A percentile compares a stretch with the other conserved stretches of the same genome.
Conservation (phyloP, 2,888 invertebrate species). For the Drosophila fulvimacula region DNA sequence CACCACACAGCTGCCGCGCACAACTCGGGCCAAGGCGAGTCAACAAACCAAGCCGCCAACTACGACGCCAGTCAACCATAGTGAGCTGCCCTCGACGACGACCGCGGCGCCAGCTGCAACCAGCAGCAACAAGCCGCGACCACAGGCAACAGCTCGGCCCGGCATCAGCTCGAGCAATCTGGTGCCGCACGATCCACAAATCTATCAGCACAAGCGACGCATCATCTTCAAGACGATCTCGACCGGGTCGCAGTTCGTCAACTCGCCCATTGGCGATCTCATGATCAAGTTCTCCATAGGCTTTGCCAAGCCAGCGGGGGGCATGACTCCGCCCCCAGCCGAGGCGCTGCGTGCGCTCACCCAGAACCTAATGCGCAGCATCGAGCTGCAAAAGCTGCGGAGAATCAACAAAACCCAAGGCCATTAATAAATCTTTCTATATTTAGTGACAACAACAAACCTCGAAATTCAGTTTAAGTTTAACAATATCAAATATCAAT, state of each 20-base stretch:
- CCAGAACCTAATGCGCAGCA: conserved; percentile 56
- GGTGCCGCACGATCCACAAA: conserved; percentile 43
- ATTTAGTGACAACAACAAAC: conserved; percentile 3
- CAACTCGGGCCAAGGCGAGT: conserved; percentile 32
- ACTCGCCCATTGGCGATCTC: conserved; percentile 81
- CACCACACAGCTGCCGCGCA: conserved; percentile 40
- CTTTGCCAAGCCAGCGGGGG: conserved; percentile 64
- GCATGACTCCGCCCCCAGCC: conserved; percentile 14
- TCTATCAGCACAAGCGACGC: conserved; percentile 64
- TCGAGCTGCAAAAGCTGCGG: conserved; percentile 60
- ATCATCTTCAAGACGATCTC: conserved; percentile 77
- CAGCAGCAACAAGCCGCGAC: conserved; percentile 23
- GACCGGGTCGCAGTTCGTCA: conserved; percentile 76
- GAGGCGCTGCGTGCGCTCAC: conserved; percentile 60
- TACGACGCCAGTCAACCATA: conserved; percentile 15
- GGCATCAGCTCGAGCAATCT: conserved; percentile 16
- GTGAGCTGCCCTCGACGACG: conserved; percentile 4
- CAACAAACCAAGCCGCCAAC: not conserved
- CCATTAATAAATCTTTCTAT: conserved; percentile 25
- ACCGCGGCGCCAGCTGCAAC: not conserved
- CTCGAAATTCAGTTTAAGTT: too few species aligned
- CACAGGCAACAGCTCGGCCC: conserved; percentile 8
- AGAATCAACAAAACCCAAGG: conserved; percentile 44
- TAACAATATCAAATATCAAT: too few species aligned
- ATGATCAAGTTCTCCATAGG: conserved; percentile 82